Conservation (phyloP, 2,888 invertebrate species). For the Scaptomyza tumidula region DNA sequence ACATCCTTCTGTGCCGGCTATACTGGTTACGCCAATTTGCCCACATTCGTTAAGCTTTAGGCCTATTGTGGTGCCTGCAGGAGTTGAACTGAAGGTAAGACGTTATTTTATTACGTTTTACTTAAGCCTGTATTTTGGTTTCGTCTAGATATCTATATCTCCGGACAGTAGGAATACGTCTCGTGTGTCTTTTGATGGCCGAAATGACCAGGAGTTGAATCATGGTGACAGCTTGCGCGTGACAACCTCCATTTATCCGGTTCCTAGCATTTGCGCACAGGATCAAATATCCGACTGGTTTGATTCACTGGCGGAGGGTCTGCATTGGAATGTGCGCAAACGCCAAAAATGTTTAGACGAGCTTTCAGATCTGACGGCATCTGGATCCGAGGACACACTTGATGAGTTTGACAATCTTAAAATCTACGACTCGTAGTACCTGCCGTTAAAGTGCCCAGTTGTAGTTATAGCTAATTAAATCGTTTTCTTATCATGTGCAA, state of each 20-base stretch:
- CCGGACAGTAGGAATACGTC: constrained; percentile 96
- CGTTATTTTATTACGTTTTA: constrained; percentile 89
- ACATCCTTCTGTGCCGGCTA: constrained; percentile 98
- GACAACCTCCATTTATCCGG: constrained; percentile 97
- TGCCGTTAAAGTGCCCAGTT: constrained; percentile 96
- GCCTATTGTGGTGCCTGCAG: constrained; percentile 98
- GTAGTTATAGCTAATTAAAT: constrained; percentile 81
- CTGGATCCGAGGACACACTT: constrained; percentile 92
- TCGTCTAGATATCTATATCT: constrained; percentile 92
- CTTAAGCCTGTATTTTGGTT: neutral
- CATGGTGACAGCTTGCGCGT: constrained; percentile 97
- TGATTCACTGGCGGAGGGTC: constrained; percentile 96
- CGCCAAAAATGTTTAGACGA: constrained; percentile 94
- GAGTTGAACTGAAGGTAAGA: constrained; percentile 93
- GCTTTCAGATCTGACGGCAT: constrained; percentile 86
- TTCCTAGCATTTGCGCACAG: constrained; percentile 97
- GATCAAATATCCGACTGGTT: constrained; percentile 99
- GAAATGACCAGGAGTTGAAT: constrained; percentile 95
- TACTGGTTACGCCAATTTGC: constrained; percentile 98
- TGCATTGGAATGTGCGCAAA: constrained; percentile 99
- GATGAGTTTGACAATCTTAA: constrained; percentile 88
- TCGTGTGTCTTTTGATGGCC: constrained; percentile 99
- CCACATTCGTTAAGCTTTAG: constrained; percentile 98
- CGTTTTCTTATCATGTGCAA: constrained; percentile 52
- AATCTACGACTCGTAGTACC: constrained; percentile 62